Base-by-base conservation (phyloP, 2,888 invertebrate genomes). In the Calliopum simillimum region DNA sequence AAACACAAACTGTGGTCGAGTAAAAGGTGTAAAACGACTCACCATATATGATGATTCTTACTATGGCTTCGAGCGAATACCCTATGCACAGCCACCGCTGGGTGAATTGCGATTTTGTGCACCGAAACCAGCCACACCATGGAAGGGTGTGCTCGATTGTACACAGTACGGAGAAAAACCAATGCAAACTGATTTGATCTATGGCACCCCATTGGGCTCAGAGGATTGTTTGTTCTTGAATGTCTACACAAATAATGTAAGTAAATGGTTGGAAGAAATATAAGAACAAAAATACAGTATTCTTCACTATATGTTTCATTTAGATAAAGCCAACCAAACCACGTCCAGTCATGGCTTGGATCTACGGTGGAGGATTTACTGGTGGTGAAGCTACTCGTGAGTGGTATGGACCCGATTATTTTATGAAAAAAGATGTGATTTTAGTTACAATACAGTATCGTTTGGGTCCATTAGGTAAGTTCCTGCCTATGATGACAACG, bases 181-280 rank as follows among this genome's bases (percentile, higher is more conserved):
- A 23, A 51, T 72, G 69, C 75, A 74, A 19, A 8, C 6, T 1
- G 47, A n/a, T 61, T 58, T 51, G 2, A 58, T 63, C 53, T 43
- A 73, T 41, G 12, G 16, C 6, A 19, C 12, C 3, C 51, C 81
- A 19, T 78, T 85, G 44, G 88, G 88, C 11, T 77, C 80, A 25
- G 88, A 88, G 78, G 86, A 88, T 75, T 88, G 88, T 74, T 76
- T 87, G 4, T 84, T 85, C 76, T 73, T 88, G 12, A 87, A 87
- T 77, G 83, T 88, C 6, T 82, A 76, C 58, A 75, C 78, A 12
- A 79, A 78, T 66, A 75, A 77, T 71, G 78, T 79, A 73, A 71
- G 73, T 71, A 21, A 47, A 8, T 2, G 11, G 12, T 43, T 2
- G 33, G 33, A 33, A 33, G 8, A 33, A 33, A 8, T n/a, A 21